phyloP scores from a whole-genome alignment of 2,797 vertebrate species.

The Neostethus bicornis region DNA sequence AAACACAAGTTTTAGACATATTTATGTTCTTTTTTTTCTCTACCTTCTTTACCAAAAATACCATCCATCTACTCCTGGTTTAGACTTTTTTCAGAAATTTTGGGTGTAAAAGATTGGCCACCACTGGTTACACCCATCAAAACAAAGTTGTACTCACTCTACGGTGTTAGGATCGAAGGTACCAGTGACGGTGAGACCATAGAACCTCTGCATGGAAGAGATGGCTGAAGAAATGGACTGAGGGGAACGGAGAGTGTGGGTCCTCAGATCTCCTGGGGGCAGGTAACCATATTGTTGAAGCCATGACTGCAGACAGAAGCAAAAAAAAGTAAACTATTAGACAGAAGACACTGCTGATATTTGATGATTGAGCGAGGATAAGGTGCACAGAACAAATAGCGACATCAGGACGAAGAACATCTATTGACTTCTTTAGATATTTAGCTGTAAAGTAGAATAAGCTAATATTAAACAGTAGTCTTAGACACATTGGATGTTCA shows the following conservation, averaged over 20 bases:
- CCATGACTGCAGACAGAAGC: conserved; percentile 81
- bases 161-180: conserved; percentile 80
- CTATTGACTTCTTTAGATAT: no score
- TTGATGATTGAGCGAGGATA: not conserved
- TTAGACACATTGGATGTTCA: no score
- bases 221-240: conserved; percentile 86
- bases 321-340: conserved; percentile 5
- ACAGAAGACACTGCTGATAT: conserved; percentile 26
- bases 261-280: conserved; percentile 91
- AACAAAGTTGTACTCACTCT: conserved; percentile 72
- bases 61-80: no score
- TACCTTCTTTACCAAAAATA: no score
- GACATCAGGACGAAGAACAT: no score
- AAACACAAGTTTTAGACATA: no score
- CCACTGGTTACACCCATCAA: not conserved
- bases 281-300: conserved; percentile 94
- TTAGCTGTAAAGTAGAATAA: no score
- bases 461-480: no score
- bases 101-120: no score
- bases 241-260: conserved; percentile 85
- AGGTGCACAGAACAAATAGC: conserved; percentile 7
- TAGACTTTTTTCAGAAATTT: no score
- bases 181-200: conserved; percentile 87
- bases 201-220: conserved; percentile 90
- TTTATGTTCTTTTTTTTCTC: no score